Conservation (phyloP, 2,113 vertebrate species). For the Corythaixoides concolor region DNA sequence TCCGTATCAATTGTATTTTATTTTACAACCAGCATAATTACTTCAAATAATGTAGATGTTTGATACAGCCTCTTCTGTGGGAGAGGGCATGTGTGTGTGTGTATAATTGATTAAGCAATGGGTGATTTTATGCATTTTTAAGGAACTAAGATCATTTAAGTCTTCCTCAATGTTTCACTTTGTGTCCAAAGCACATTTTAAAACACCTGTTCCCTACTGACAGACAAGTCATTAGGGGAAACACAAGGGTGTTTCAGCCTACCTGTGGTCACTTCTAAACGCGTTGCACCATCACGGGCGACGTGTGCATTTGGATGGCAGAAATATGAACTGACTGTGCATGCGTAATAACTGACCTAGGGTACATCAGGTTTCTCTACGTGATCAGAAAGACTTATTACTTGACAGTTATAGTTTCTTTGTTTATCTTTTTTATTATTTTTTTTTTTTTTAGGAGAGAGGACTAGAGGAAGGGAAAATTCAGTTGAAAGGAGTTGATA, state of each 20-base stretch:
- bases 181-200: not conserved
- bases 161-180: not conserved
- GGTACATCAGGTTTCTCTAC: not conserved
- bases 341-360: not conserved
- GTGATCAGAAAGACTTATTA: not conserved
- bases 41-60: not conserved
- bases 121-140: constrained; percentile 5
- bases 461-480: not conserved
- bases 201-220: not conserved
- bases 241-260: not conserved
- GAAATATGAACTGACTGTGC: not conserved
- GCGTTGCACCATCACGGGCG: accelerated
- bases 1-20: not conserved
- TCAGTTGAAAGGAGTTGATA: not conserved
- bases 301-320: not conserved
- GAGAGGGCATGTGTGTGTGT: not conserved
- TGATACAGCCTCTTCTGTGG: not conserved
- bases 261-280: not conserved
- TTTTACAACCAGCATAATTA: not conserved
- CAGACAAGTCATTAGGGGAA: not conserved
- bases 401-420: not conserved
- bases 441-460: not conserved
- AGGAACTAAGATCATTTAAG: not conserved
- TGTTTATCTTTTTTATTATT: not conserved
- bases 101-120: not conserved